Conservation (phyloP, 2,888 invertebrate genomes). For the Odontocolon sp. region DNA sequence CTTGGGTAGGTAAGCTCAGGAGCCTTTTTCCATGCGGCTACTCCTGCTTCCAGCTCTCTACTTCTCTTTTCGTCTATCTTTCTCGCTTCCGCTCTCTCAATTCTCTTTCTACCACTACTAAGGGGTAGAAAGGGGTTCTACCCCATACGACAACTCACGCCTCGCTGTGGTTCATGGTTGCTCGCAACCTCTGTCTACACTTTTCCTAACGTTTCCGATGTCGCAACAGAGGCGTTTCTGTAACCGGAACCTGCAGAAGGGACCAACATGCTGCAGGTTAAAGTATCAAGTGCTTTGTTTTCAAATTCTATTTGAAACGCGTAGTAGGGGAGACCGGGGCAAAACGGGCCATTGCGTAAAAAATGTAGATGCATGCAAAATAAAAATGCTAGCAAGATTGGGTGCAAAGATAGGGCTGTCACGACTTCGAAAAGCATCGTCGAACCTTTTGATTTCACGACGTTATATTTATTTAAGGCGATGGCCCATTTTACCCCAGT, state of each 20-base stretch:
- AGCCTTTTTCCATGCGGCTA: conserved; percentile 44
- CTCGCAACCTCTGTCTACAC: conserved; percentile 2
- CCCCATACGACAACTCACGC: no score
- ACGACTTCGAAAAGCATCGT: no score
- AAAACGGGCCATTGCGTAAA: no score
- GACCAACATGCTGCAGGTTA: conserved; percentile 28
- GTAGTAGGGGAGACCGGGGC: no score
- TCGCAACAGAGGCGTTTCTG: conserved; percentile 5
- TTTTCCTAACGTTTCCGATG: conserved; percentile 17
- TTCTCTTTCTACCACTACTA: background rate
- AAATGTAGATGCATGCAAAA: no score
- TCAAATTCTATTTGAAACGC: no score
- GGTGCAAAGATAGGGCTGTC: no score
- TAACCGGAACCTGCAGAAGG: conserved; percentile 10
- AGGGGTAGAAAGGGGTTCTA: no score
- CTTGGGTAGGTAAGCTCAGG: conserved; percentile 35
- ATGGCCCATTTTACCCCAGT: no score
- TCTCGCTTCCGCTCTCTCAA: background rate
- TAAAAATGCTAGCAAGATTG: no score
- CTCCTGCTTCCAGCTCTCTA: conserved; percentile 21
- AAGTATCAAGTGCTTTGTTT: background rate
- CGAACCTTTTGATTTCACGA: no score
- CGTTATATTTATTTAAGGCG: no score
- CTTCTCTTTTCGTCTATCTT: conserved; percentile 1
- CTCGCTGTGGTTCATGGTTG: conserved; percentile 2